Base-by-base conservation (phyloP, 1,140 invertebrate species). In the Cataglyphis hispanica region DNA sequence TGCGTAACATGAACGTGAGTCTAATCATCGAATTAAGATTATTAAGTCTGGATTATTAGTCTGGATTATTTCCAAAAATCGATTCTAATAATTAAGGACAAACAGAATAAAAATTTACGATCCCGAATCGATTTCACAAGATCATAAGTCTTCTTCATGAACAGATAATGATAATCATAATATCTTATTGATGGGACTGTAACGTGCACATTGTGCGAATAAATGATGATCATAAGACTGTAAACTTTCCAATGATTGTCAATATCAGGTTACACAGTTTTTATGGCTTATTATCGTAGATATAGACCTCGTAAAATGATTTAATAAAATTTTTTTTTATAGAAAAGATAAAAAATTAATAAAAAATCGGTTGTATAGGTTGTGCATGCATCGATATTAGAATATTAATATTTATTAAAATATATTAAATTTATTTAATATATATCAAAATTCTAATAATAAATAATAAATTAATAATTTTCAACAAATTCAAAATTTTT, bases 141-240 rank as follows among this genome's bases (percentile, higher is more conserved):
- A 46, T 67, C 40, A 16, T 70, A 70, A 46, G 19, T 34, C 50
- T 43, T 16, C 5, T 16, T 58, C 16, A 13, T 1, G 27, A 6
- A 4, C 37, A 13, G 53, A 25, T 70, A 83, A 60, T 72, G 67
- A 72, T 83, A 83, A 83, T 83, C 78, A 53, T 72, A 81, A 81
- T 81, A 81, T 67, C 1, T 83, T 56, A 83, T 60, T 83, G 67
- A 83, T 43, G 37, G 50, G 34, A 27, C 66, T 83, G 78, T 81
- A 83, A 83, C 66, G 22, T 22, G 53, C 78, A 72, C 66, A 72
- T 40, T 43, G 53, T 34, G 66, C 53, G 37, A 31, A 43, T 22
- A 83, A 83, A 83, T 72, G 66, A 70, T 11, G 67, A 58, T 13
- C 64, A 34, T 81, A 81, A 72, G 53, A 53, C 19, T 31, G 19